Base-by-base conservation (phyloP, 2,797 vertebrate species). In the Poeciliopsis paucimaculata region DNA sequence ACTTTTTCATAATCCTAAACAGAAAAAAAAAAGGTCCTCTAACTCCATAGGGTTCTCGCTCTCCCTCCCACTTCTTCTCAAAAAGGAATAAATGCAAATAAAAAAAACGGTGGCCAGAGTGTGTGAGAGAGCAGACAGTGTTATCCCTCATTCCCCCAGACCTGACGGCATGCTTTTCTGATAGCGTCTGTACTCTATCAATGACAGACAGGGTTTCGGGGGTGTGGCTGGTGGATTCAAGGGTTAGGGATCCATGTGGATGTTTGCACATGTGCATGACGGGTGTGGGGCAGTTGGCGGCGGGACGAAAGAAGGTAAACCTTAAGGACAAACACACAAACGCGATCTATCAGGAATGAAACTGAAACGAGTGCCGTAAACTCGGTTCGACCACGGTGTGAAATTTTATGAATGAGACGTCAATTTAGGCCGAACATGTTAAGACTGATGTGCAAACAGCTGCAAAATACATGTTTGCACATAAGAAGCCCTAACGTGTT, bases 181-280 rank as follows among this genome's bases (percentile, higher is more conserved):
- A 94, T 94, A 94, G 72, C 81, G 95, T 95, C 93, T 93, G 78
- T 75, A 85, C 86, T 92, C 84, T 75, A 89, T 92, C 91, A 92
- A 84, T 91, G 92, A 92, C 87, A 92, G 89, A 93, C 79, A 3
- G 4, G 75, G 89, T 85, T 86, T 70, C 83, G 77, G 10, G 77
- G 89, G 86, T 70, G 87, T 85, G 85, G 77, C 76, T 41, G 39
- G 72, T 73, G 82, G 66, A 88, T 82, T 82, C 84, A 85, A 80
- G 77, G 74, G 34, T 76, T 77, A 75, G 46, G 62, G 80, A 73
- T 75, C 47, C 77, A 73, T 81, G 68, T 26, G 74, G 49, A 75
- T 77, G 82, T 77, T 76, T 85, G 76, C 62, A 46, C 31, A 31
- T 82, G 73, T 77, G 68, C 51, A 68, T 80, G 72, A 78, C 82